Percentiles rank a stretch among this genome's conserved stretches.
Conservation (phyloP, 2,888 invertebrate species). For the Limnephilus lunatus region DNA sequence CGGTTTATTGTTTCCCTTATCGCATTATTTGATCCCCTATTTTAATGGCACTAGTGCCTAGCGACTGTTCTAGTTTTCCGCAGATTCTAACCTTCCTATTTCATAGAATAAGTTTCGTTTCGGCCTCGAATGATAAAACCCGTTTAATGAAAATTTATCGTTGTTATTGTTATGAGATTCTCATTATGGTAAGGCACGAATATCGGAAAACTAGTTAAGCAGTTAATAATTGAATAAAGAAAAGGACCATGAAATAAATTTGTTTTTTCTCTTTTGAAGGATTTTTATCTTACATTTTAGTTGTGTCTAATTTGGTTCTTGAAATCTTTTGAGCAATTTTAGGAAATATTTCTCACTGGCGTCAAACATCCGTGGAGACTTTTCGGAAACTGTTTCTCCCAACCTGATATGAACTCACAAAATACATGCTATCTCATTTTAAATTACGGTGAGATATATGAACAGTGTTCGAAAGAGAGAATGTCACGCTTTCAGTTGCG, state of each 20-base stretch:
- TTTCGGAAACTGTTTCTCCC: no score
- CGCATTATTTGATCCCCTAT: neutral
- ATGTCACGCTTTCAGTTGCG: no score
- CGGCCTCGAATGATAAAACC: neutral
- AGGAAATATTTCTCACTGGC: no score
- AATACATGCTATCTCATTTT: no score
- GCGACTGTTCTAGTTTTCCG: neutral
- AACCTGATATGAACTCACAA: no score
- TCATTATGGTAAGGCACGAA: neutral
- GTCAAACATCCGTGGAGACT: no score
- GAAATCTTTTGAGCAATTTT: no score
- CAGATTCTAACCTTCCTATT: neutral
- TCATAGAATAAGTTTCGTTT: neutral
- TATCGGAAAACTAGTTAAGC: neutral
- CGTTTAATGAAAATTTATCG: neutral
- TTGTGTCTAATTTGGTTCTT: no score
- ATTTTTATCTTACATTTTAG: neutral
- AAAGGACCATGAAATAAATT: neutral
- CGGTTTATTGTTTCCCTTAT: conserved; percentile 33
- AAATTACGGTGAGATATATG: no score
- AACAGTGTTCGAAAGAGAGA: no score
- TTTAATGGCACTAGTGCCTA: neutral
- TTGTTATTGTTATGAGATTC: neutral
- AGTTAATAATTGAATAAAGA: neutral
- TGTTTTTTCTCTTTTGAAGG: neutral